Conservation (phyloP, 2,113 vertebrate species). For the Pica pica region DNA sequence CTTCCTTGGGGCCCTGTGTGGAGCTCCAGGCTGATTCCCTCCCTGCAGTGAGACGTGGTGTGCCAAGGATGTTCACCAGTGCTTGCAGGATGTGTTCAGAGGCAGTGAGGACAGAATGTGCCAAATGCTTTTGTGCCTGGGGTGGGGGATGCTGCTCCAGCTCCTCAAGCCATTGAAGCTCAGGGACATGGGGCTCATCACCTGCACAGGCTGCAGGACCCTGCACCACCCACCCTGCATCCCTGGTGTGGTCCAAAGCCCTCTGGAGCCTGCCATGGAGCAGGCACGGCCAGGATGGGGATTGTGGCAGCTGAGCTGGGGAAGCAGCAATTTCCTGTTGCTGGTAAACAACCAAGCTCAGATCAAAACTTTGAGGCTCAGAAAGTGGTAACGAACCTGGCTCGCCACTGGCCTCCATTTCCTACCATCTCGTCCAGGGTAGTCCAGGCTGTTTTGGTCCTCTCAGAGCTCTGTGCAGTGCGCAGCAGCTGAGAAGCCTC, state of each 20-base stretch:
- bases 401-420: accelerated
- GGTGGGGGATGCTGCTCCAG: neutral
- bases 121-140: accelerated
- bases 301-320: neutral
- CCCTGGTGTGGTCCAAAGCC: neutral
- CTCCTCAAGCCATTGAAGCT: neutral
- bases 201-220: neutral
- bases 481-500: neutral
- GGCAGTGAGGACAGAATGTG: accelerated
- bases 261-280: neutral
- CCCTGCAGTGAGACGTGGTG: accelerated
- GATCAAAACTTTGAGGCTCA: accelerated
- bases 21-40: neutral
- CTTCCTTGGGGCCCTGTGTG: neutral
- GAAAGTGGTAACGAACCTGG: neutral
- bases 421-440: neutral
- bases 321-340: neutral
- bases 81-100: accelerated
- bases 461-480: neutral
- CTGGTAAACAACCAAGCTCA: neutral
- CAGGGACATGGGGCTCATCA: neutral
- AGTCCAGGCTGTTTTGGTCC: neutral
- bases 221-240: neutral
- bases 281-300: neutral
- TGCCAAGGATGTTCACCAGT: accelerated